Percentiles rank a stretch among this genome's conserved stretches.
Conservation (phyloP, 2,113 vertebrate species). For the Daubentonia madagascariensis region DNA sequence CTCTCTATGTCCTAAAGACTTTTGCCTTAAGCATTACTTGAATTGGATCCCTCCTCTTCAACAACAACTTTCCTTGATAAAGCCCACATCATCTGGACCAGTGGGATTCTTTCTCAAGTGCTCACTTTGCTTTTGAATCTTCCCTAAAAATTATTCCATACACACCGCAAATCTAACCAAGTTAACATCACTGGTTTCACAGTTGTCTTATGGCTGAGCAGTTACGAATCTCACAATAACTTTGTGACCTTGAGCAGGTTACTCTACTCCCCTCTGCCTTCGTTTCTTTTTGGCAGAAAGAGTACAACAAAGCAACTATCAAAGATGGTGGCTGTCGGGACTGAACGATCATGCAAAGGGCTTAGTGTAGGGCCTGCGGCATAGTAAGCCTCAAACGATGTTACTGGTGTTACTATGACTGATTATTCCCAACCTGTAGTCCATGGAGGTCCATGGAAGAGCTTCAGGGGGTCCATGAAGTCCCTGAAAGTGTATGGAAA, state of each 20-base stretch:
- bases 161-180: not conserved
- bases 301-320: not conserved
- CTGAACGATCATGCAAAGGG: not conserved
- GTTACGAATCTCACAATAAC: not conserved
- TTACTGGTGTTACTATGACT: not conserved
- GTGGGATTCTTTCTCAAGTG: not conserved
- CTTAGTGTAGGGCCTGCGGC: not conserved
- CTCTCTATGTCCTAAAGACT: not conserved
- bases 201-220: not conserved
- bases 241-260: not conserved
- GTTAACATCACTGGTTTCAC: not conserved
- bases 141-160: not conserved
- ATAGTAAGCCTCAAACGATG: not conserved
- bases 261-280: not conserved
- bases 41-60: not conserved
- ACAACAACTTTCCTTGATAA: not conserved
- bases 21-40: not conserved
- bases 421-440: not conserved
- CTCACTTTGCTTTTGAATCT: not conserved
- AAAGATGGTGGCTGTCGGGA: not conserved
- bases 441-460: slow-evolving; percentile 14
- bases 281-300: not conserved
- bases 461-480: not conserved
- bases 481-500: slow-evolving; percentile 22
- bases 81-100: not conserved